phyloP scores from a whole-genome alignment of 2,888 invertebrate species.

The Phalangium opilio region DNA sequence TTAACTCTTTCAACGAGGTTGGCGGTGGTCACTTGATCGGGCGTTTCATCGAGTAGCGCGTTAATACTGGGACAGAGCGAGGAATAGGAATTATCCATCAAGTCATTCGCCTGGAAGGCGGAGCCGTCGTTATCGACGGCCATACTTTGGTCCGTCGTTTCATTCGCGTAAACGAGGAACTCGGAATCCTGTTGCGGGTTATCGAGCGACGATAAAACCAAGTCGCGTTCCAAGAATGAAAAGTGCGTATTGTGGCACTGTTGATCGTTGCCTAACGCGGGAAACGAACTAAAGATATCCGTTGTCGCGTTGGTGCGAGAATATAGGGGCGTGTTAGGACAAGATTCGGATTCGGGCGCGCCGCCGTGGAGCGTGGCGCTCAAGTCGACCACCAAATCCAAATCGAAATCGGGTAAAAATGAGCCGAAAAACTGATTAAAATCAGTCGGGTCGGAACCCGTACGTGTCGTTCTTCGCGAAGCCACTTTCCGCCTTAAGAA shows the following conservation, averaged over 20 bases:
- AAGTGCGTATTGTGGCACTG: background rate
- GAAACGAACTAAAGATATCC: conserved; percentile 7
- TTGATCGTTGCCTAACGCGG: conserved; percentile 4
- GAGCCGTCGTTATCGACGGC: no score
- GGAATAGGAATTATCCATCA: no score
- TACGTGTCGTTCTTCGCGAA: conserved; percentile 25
- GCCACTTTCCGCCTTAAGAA: conserved; percentile 45
- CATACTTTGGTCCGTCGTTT: no score
- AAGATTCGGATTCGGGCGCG: conserved; percentile 5
- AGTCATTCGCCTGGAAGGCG: no score
- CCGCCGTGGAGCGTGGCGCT: conserved; percentile 2
- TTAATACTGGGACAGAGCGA: no score
- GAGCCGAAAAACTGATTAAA: no score
- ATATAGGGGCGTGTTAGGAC: conserved; percentile 5
- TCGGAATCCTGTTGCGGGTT: no score
- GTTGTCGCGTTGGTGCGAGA: conserved; percentile 5
- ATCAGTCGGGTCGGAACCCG: conserved; percentile 21
- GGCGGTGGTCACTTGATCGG: conserved; percentile 10
- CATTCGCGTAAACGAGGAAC: no score
- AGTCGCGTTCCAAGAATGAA: no score
- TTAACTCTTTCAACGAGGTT: no score
- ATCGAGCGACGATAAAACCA: no score
- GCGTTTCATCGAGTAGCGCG: conserved; percentile 3
- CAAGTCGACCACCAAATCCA: conserved; percentile 8
- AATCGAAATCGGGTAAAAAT: no score